These are phyloP conservation scores for Tangara arthus DNA, from an alignment of 2,797 vertebrate species.

Conservation along the genomic window DNA sequence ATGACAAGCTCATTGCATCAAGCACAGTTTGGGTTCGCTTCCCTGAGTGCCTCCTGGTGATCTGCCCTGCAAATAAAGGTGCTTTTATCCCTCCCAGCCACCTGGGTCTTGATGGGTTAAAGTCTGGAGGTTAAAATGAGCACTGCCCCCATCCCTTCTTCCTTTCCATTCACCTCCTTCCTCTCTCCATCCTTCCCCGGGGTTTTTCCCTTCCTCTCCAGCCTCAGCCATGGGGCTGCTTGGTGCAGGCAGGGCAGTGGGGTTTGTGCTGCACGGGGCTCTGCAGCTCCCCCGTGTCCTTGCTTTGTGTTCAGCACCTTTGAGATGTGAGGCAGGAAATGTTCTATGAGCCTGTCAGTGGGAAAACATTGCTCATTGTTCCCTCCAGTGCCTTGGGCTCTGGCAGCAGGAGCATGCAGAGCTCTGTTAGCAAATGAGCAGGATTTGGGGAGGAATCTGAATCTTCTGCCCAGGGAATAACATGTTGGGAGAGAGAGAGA, in stretches of 20 bases:
- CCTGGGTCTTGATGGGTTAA: background rate
- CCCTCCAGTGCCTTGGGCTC: background rate
- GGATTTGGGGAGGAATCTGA: background rate
- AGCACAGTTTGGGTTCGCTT: background rate
- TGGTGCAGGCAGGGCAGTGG: accelerated
- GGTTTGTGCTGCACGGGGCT: background rate
- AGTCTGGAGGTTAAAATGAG: background rate
- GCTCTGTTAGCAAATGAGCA: background rate
- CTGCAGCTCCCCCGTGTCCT: background rate
- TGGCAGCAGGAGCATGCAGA: background rate
- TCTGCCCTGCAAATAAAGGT: background rate
- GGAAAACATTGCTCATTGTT: slow-evolving; percentile 15
- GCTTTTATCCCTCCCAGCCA: background rate
- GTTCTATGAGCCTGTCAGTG: background rate
- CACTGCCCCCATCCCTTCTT: background rate
- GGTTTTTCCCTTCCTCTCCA: slow-evolving; percentile 18
- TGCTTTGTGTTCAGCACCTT: slow-evolving; percentile 16
- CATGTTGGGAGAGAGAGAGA: background rate
- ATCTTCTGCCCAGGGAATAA: background rate
- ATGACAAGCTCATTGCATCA: background rate
- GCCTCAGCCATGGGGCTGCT: background rate
- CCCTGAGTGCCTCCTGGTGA: background rate
- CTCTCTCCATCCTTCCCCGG: background rate
- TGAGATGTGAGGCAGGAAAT: background rate
- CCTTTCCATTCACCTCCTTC: slow-evolving; percentile 31